Evolutionary conservation across 2,113 vertebrate species (phyloP).

Genomic region (Hystrix brachyura): DNA sequence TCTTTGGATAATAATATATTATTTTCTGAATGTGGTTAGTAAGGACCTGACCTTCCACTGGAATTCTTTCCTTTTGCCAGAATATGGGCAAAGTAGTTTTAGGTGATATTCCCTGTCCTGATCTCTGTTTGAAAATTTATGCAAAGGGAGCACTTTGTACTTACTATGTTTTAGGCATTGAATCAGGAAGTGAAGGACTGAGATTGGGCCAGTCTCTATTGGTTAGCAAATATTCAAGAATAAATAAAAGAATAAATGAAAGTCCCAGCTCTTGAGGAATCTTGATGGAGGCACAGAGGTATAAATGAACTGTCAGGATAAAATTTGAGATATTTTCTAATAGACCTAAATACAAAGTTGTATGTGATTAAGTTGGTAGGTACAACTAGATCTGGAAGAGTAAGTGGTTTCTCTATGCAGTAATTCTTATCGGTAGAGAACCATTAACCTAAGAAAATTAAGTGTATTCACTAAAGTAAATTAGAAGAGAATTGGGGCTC

Average conservation of each 20-base stretch:
- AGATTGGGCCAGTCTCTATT: neutral
- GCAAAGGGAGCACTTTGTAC: neutral
- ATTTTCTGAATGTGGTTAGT: slow-evolving; percentile 51
- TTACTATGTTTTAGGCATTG: neutral
- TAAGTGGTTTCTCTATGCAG: neutral
- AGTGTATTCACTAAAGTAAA: neutral
- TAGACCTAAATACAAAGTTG: neutral
- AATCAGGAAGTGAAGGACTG: neutral
- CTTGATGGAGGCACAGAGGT: neutral
- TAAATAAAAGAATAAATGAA: slow-evolving; percentile 16
- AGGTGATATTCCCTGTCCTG: neutral
- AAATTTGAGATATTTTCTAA: neutral
- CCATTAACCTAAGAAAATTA: neutral
- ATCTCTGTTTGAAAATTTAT: neutral
- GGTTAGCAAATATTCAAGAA: neutral
- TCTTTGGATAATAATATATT: neutral
- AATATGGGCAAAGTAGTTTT: neutral
- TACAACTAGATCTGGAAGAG: neutral
- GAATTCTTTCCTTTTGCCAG: slow-evolving; percentile 11
- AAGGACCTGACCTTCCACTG: neutral
- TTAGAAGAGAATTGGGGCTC: neutral
- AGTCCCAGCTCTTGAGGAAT: neutral
- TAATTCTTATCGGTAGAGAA: neutral
- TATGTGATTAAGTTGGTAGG: neutral
- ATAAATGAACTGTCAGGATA: neutral